A percentile compares a stretch with the other conserved stretches of the same genome.
These are phyloP conservation scores for Megalonaias nervosa DNA, from an alignment of 1,140 invertebrate genomes.

Conservation along the genomic window DNA sequence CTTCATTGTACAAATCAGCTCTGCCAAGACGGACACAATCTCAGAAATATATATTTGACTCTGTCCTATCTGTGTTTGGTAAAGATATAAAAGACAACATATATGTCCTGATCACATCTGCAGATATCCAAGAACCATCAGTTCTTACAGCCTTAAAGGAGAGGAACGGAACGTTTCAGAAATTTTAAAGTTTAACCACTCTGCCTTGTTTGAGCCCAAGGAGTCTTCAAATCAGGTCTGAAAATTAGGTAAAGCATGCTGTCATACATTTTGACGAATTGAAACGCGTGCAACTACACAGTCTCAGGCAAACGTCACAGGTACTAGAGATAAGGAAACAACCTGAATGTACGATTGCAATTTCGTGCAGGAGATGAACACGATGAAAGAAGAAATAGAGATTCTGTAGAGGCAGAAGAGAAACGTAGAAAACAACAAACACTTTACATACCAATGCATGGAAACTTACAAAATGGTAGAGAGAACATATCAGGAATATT, in stretches of 20 bases:
- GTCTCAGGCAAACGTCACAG: constrained; percentile 37
- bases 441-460: constrained; percentile 35
- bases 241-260: constrained; percentile 41
- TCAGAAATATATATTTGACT: constrained; percentile 37
- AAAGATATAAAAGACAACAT: constrained; percentile 42
- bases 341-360: constrained; percentile 22
- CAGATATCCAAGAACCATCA: neutral
- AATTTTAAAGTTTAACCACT: constrained; percentile 40
- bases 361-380: constrained; percentile 26
- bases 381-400: constrained; percentile 18
- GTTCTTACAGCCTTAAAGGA: constrained; percentile 23
- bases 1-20: neutral
- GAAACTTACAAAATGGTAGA: constrained; percentile 6
- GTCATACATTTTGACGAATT: constrained; percentile 30
- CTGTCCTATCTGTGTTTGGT: constrained; percentile 37
- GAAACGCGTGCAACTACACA: constrained; percentile 21
- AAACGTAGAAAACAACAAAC: constrained; percentile 40
- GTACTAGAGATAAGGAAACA: constrained; percentile 31
- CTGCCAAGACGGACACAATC: neutral
- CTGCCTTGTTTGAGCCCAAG: constrained; percentile 31
- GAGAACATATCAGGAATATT: constrained; percentile 23
- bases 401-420: constrained; percentile 26
- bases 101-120: constrained; percentile 38
- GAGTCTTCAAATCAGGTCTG: constrained; percentile 13
- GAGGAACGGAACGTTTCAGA: constrained; percentile 23